A percentile compares a stretch with the other conserved stretches of the same genome.
These are phyloP conservation scores for human DNA, from an alignment of 2,113 vertebrate genomes.

Conservation along the genomic window DNA sequence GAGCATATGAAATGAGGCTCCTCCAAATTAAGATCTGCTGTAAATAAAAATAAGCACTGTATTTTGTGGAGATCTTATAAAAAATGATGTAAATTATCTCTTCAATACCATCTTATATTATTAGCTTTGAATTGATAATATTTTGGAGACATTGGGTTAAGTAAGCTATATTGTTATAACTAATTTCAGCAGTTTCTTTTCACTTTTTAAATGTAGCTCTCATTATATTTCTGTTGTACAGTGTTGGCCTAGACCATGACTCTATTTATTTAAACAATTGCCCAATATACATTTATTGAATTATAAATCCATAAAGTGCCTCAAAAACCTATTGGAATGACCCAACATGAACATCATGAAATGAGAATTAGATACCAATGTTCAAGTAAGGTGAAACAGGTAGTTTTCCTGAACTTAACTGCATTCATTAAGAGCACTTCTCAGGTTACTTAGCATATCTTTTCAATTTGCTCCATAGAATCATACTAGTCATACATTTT, in stretches of 20 bases:
- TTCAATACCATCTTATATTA: background rate
- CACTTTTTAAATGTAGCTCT: background rate
- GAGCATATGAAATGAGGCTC: background rate
- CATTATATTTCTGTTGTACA: background rate
- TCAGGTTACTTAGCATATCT: background rate
- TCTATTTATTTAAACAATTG: background rate
- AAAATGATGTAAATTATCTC: background rate
- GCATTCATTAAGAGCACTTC: background rate
- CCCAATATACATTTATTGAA: background rate
- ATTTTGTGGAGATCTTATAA: background rate
- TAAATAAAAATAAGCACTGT: background rate
- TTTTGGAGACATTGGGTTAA: background rate
- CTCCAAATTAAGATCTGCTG: background rate
- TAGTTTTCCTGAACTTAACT: background rate
- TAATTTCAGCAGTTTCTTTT: background rate
- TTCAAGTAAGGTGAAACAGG: background rate
- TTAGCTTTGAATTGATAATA: background rate
- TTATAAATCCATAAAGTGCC: background rate
- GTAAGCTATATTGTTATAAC: background rate
- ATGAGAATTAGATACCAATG: background rate
- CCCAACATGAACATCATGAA: background rate
- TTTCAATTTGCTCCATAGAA: background rate
- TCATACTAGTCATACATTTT: background rate
- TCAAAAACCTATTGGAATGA: background rate
- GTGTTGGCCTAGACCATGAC: background rate